Evolutionary conservation across 2,797 vertebrate genomes (phyloP), one percentile per base, ranked within the genome.

Genomic region (Scolopax bukidnonensis): DNA sequence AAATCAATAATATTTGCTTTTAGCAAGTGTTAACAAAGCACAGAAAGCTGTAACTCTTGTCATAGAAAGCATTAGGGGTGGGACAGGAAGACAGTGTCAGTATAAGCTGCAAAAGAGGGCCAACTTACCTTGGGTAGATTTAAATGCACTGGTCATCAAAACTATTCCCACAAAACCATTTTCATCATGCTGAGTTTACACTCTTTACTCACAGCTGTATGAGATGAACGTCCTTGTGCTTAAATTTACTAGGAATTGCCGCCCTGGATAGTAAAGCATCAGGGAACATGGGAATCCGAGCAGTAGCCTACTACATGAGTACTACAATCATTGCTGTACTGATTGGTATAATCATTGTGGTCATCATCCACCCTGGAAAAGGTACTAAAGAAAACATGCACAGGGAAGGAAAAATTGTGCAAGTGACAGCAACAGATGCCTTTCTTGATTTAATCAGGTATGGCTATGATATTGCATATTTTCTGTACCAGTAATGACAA

Each of bases 401-500:
- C 92, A 98, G 99, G 97, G 99, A 99, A 97, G 99, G 99, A 96
- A 99, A 98, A 95, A 99, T 99, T 85, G 98, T 99, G 68, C 98
- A 98, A 98, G 98, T 99, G 97, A 99, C 99, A 93, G 98, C 99
- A 61, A 99, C 98, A 33, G 99, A 99, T 80, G 99, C 99, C 93
- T 99, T 99, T 98, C 97, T 99, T 93, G 99, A 99, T 95, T 98
- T 99, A 96, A 99, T 99, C 98, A 99, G 99, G 99, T 99, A 98
- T 30, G 94, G 75, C 85, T 67, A 84, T n/a, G 47, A 76, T 63
- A 81, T 63, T 78, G 45, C 40, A 74, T 45, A 13, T 96, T 94
- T 95, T 88, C 63, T 89, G 25, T 93, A 82, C 16, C 59, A 47
- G 3, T 48, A 53, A 12, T 3, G 65, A 28, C 4, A 6, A 47